Conservation (phyloP, 1,140 invertebrate genomes). For the Aradophagus sp. region DNA sequence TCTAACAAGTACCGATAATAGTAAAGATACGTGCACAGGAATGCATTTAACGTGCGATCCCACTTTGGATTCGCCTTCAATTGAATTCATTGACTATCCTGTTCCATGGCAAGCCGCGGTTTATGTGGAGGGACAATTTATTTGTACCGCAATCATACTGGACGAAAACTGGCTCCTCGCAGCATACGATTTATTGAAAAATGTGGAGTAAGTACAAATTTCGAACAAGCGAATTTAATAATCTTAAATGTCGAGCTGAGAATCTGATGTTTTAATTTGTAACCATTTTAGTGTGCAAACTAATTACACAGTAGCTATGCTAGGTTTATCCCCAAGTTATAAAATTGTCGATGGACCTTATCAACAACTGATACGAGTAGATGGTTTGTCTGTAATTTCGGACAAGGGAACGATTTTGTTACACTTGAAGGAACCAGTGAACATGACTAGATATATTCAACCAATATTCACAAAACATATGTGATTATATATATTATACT, state of each 20-base stretch:
- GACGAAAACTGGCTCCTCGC: slow-evolving; percentile 79
- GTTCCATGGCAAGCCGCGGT: slow-evolving; percentile 83
- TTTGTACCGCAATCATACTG: slow-evolving; percentile 80
- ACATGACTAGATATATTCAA: slow-evolving; percentile 78
- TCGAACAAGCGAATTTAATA: too few species aligned
- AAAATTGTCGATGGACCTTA: slow-evolving; percentile 77
- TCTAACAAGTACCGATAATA: background rate
- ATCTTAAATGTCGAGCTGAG: too few species aligned
- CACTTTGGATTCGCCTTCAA: slow-evolving; percentile 59
- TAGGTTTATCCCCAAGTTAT: slow-evolving; percentile 79
- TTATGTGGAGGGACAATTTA: slow-evolving; percentile 79
- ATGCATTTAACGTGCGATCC: slow-evolving; percentile 60
- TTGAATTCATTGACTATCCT: slow-evolving; percentile 59
- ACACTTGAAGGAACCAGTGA: slow-evolving; percentile 76
- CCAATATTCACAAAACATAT: slow-evolving; percentile 73
- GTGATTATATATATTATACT: slow-evolving; percentile 56
- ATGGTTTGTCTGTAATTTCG: slow-evolving; percentile 74
- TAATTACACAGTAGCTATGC: slow-evolving; percentile 79
- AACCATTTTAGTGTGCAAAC: too few species aligned
- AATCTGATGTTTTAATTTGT: too few species aligned
- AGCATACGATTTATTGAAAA: slow-evolving; percentile 75
- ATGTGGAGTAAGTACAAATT: slow-evolving; percentile 75
- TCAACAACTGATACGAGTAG: slow-evolving; percentile 79
- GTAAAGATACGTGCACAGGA: slow-evolving; percentile 30
- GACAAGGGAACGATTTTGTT: slow-evolving; percentile 77